Conservation (phyloP, 2,888 invertebrate species). For the Sesamia inferens region DNA sequence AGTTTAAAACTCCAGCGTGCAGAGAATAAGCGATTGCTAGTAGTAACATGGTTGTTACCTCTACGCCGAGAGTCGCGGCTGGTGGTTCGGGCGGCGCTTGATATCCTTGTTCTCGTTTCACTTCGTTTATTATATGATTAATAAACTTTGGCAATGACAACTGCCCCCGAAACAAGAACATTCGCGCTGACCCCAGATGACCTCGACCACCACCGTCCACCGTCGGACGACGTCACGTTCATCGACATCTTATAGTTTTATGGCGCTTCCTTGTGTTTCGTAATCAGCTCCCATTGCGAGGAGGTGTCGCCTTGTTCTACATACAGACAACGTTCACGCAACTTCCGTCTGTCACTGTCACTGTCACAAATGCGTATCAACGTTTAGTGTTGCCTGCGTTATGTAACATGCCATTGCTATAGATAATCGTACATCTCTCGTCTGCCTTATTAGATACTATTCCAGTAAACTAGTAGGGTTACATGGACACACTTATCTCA, state of each 20-base stretch:
- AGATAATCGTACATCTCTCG: background rate
- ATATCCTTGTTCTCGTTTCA: slow-evolving; percentile 64
- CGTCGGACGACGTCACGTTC: background rate
- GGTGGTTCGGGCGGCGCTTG: slow-evolving; percentile 17
- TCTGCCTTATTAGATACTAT: background rate
- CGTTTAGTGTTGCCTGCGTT: background rate
- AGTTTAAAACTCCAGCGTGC: background rate
- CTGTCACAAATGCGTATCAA: background rate
- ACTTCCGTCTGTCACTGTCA: background rate
- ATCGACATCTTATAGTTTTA: background rate
- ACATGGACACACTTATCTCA: background rate
- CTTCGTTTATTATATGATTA: slow-evolving; percentile 50
- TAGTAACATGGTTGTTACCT: slow-evolving; percentile 14
- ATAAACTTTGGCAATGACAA: slow-evolving; percentile 51
- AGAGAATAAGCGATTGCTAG: background rate
- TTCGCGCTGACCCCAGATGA: slow-evolving; percentile 23
- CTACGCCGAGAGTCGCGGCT: slow-evolving; percentile 11
- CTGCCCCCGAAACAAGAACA: slow-evolving; percentile 36
- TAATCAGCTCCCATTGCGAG: background rate
- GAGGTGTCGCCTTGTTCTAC: background rate
- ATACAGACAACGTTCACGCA: no score
- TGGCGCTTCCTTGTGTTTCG: background rate
- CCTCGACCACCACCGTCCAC: background rate
- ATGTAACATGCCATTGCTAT: background rate
- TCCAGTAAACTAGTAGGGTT: background rate